Percentiles rank a stretch among this genome's conserved stretches.
Conservation (phyloP, 2,888 invertebrate species). For the Thyatira batis region DNA sequence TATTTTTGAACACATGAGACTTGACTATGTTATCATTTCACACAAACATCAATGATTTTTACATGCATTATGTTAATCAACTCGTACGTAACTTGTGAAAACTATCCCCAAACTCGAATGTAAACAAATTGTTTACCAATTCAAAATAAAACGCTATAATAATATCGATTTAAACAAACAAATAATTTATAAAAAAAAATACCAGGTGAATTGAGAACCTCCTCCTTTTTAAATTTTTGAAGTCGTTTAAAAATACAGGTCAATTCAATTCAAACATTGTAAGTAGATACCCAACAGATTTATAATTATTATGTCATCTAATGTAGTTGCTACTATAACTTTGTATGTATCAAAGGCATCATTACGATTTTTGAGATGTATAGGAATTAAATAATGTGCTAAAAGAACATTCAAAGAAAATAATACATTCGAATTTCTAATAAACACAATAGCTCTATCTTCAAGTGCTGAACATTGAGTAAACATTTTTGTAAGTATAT, state of each 20-base stretch:
- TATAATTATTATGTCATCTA: background rate
- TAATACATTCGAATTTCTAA: background rate
- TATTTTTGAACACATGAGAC: too few relatives aligned
- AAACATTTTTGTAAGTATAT: background rate
- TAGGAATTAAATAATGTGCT: background rate
- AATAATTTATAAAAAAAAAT: too few relatives aligned
- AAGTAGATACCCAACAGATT: background rate
- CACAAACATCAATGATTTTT: too few relatives aligned
- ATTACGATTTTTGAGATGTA: background rate
- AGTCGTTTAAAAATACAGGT: background rate
- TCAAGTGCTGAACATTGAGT: background rate
- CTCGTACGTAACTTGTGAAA: too few relatives aligned
- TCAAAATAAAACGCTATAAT: too few relatives aligned
- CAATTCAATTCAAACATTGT: background rate
- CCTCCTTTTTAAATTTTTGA: too few relatives aligned
- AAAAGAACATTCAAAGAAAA: background rate
- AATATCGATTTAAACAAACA: too few relatives aligned
- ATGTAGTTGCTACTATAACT: background rate
- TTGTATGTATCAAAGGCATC: background rate
- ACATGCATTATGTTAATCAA: too few relatives aligned
- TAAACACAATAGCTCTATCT: background rate
- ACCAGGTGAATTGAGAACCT: too few relatives aligned
- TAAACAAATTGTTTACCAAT: too few relatives aligned
- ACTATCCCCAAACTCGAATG: too few relatives aligned
- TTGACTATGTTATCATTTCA: too few relatives aligned